Conservation (phyloP, 2,113 vertebrate genomes). For the Silurus meridionalis region DNA sequence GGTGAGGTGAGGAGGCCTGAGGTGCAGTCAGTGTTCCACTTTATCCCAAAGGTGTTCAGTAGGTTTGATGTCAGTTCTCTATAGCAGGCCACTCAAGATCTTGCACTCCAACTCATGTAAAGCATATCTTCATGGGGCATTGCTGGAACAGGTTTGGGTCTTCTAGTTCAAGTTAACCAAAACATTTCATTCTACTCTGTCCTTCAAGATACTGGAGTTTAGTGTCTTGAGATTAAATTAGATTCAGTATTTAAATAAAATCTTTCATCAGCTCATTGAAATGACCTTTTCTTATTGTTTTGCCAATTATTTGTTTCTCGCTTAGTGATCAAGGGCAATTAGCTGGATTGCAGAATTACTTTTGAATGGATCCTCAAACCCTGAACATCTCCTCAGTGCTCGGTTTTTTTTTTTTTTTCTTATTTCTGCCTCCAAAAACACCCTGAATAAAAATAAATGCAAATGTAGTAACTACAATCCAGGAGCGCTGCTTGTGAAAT, state of each 20-base stretch:
- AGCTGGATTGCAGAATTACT: background rate
- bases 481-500: background rate
- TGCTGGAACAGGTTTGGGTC: too few relatives aligned
- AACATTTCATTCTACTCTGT: background rate
- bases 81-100: too few relatives aligned
- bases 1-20: too few relatives aligned
- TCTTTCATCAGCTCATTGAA: slow-evolving; percentile 2
- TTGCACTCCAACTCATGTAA: too few relatives aligned
- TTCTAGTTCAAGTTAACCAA: too few relatives aligned
- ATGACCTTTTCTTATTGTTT: slow-evolving; percentile 5
- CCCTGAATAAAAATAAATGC: background rate
- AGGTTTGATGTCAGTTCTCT: too few relatives aligned
- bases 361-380: background rate
- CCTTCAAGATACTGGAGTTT: slow-evolving; percentile 6
- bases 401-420: background rate
- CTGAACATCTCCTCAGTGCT: background rate
- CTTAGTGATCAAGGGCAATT: background rate
- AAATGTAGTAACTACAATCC: background rate
- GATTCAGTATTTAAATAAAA: slow-evolving; percentile 2
- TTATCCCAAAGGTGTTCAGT: too few relatives aligned
- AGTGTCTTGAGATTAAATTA: slow-evolving; percentile 25
- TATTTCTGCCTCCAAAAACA: too few relatives aligned
- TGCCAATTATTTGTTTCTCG: background rate
- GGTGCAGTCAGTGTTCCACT: too few relatives aligned
- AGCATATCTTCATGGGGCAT: too few relatives aligned